These are phyloP conservation scores for Torymus tubicola DNA, from an alignment of 2,888 invertebrate species.

Conservation along the genomic window DNA sequence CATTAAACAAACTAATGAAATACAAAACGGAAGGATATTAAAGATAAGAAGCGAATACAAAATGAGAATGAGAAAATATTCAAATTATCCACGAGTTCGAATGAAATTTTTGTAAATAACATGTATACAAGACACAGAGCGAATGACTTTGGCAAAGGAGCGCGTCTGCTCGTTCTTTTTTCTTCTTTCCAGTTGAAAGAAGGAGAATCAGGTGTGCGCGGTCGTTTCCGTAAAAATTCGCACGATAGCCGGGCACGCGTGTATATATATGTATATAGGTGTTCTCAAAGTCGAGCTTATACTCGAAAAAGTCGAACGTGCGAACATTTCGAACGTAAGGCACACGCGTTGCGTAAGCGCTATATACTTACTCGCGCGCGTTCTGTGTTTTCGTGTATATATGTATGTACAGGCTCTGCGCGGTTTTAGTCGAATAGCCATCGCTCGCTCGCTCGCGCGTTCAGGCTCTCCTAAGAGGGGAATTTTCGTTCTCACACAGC, in stretches of 20 bases:
- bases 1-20: neutral
- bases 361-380: neutral
- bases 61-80: too few species aligned
- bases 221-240: conserved; percentile 6
- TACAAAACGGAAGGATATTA: neutral
- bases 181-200: too few species aligned
- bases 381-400: conserved; percentile 20
- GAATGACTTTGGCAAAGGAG: too few species aligned
- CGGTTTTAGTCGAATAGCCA: conserved; percentile 48
- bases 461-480: conserved; percentile 42
- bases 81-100: too few species aligned
- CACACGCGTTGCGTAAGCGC: conserved; percentile 34
- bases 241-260: neutral
- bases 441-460: neutral
- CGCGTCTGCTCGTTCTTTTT: too few species aligned
- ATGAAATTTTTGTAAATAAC: too few species aligned
- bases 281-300: too few species aligned
- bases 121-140: too few species aligned
- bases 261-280: too few species aligned
- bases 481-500: conserved; percentile 58
- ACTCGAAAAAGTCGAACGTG: conserved; percentile 48
- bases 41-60: too few species aligned
- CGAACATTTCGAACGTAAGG: conserved; percentile 42
- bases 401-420: neutral
- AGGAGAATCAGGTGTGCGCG: too few species aligned